phyloP scores from a whole-genome alignment of 1,140 invertebrate species.

The Paraescarpia echinospica region DNA sequence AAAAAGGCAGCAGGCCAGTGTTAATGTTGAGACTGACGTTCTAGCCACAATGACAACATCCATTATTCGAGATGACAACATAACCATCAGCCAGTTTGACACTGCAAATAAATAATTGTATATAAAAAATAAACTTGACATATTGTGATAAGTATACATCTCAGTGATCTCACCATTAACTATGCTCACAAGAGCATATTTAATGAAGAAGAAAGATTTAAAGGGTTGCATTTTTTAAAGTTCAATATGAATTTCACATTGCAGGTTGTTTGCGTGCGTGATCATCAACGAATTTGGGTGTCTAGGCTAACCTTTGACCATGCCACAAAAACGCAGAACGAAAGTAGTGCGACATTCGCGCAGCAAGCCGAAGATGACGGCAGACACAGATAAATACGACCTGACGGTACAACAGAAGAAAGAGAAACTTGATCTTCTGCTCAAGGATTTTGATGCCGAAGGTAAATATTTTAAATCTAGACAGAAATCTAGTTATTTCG shows the following conservation, averaged over 20 bases:
- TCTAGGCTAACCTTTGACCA: neutral
- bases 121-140: no score
- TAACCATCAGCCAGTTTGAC: no score
- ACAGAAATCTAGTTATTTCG: neutral
- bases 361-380: neutral
- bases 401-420: neutral
- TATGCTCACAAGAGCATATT: no score
- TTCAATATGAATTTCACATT: neutral
- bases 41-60: no score
- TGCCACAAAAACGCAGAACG: neutral
- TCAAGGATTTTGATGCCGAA: conserved; percentile 1
- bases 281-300: neutral
- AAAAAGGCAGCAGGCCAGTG: no score
- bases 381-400: neutral
- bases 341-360: neutral
- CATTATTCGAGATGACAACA: no score
- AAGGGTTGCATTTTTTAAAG: neutral
- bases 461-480: neutral
- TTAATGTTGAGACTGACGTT: no score
- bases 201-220: no score
- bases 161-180: no score
- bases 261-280: neutral
- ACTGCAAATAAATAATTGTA: no score
- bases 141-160: no score
- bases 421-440: neutral